Conservation (phyloP, 2,888 invertebrate genomes). For the Ophioninae sp. region DNA sequence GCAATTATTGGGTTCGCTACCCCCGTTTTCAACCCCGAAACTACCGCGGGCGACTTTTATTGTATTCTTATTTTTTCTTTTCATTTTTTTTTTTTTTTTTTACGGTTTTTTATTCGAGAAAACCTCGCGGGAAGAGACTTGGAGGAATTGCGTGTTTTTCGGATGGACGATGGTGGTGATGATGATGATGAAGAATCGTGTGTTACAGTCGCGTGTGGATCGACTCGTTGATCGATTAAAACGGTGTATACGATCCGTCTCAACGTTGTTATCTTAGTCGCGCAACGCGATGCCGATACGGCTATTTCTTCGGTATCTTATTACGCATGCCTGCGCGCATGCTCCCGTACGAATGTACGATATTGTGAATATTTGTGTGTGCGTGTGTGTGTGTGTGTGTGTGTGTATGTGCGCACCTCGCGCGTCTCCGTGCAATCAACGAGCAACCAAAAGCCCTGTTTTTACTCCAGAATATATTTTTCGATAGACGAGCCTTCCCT, state of each 20-base stretch:
- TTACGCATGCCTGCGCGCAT: conserved; percentile 15
- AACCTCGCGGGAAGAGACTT: conserved; percentile 47
- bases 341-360: conserved; percentile 13
- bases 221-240: conserved; percentile 12
- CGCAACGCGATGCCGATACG: not conserved
- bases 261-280: not conserved
- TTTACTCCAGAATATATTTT: conserved; percentile 56
- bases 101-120: conserved; percentile 31
- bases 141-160: conserved; percentile 59
- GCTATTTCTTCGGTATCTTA: not conserved
- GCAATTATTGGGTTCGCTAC: conserved; percentile 71
- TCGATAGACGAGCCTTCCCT: conserved; percentile 54
- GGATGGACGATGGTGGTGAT: conserved; percentile 2
- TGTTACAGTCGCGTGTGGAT: conserved; percentile 61
- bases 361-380: conserved; percentile 4
- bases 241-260: not conserved
- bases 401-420: conserved; percentile 32
- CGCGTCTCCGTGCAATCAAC: conserved; percentile 56
- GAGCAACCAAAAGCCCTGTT: conserved; percentile 57
- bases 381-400: conserved; percentile 11
- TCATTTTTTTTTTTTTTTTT: not conserved
- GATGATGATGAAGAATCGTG: conserved; percentile 38
- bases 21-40: conserved; percentile 63
- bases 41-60: not conserved
- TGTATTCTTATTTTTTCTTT: conserved; percentile 2